Evolutionary conservation across 2,113 vertebrate species (phyloP), one percentile per base, ranked within the genome.

Genomic region (Prinia subflava): DNA sequence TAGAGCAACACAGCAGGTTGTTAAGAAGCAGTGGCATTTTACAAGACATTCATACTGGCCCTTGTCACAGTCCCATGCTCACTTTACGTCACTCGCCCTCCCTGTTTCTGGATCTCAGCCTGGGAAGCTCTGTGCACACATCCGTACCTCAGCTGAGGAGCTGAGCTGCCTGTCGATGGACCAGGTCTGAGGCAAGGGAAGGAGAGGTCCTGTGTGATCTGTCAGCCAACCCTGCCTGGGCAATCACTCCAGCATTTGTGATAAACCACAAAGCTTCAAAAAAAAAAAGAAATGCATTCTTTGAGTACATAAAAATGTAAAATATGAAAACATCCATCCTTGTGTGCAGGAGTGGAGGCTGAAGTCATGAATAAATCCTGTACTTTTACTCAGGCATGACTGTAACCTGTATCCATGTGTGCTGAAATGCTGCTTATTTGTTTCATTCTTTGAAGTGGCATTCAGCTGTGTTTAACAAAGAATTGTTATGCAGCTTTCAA

Each of bases 21-120:
- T 90, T 56, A 19, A 78, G 80, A 44, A 81, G 69, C 86, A 44
- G 68, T 84, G 74, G 35, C 75, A 52, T 78, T 82, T 96, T 87
- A 64, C 81, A 71, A 91, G 87, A 77, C 42, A 2, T 52, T 94
- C 1, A 0, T 81, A 27, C 77, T 91, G 77, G 89, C 76, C 91
- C 60, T 71, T 81, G 50, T 77, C 79, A 60, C 44, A 30, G 75
- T 62, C 75, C 77, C 15, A 9, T 39, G 83, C 57, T 95, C 63
- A 7, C 75, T 93, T 81, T 69, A 31, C 23, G 2, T 86, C 67
- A 78, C 64, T 81, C 2, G 3, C 64, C 53, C 86, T 71, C 82
- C 76, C 90, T 49, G 0, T 83, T 85, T 73, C 69, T 91, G 87
- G 74, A 62, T 76, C 63, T 57, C 77, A 62, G 70, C 67, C 87